phyloP scores from a whole-genome alignment of 2,113 vertebrate genomes.

The Oxyura jamaicensis region DNA sequence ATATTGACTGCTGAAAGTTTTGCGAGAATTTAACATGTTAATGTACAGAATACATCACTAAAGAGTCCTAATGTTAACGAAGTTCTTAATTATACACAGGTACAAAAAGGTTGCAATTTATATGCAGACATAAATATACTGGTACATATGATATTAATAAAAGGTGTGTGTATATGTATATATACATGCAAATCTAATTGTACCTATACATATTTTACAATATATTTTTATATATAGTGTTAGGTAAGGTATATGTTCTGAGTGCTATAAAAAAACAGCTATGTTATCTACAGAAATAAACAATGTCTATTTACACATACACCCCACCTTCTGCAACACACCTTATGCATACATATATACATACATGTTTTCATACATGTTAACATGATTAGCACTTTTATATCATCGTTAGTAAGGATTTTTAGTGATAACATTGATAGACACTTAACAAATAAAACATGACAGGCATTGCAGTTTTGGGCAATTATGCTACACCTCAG shows the following conservation, averaged over 20 bases:
- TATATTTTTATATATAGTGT: not conserved
- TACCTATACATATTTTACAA: not conserved
- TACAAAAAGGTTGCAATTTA: not conserved
- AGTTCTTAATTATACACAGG: not conserved
- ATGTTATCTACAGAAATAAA: not conserved
- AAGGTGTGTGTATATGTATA: rapidly evolving
- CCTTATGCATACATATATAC: not conserved
- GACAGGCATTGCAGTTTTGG: constrained; percentile 20
- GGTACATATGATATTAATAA: rapidly evolving
- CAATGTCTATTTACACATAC: not conserved
- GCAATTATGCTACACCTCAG: constrained; percentile 27
- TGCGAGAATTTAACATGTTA: not conserved
- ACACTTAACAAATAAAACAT: constrained; percentile 45
- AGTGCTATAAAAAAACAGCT: not conserved
- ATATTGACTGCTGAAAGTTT: not conserved
- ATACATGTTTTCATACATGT: not conserved
- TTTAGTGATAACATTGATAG: not conserved
- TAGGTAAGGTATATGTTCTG: not conserved
- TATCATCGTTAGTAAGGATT: not conserved
- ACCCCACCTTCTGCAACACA: too few species aligned
- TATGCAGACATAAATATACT: not conserved
- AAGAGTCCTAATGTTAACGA: not conserved
- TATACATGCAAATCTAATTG: not conserved
- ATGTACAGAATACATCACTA: not conserved
- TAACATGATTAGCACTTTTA: not conserved